Percentiles rank a stretch among this genome's conserved stretches.
Evolutionary conservation across 2,888 invertebrate species (phyloP).

Genomic region (Timema podura): DNA sequence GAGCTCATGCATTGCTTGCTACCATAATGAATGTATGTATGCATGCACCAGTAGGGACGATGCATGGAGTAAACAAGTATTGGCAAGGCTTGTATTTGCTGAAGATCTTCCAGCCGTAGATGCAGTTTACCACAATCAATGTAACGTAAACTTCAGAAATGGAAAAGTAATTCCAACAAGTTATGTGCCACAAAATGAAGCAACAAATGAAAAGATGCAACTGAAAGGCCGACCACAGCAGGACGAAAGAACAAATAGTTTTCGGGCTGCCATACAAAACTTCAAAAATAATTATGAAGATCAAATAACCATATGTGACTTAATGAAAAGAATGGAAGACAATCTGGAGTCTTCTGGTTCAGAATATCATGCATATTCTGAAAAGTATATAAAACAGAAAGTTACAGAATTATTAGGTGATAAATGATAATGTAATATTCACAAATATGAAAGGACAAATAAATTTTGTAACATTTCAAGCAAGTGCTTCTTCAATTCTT

Average conservation of each 20-base stretch:
- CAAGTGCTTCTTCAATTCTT: constrained; percentile 2
- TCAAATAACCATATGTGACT: neutral
- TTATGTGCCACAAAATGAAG: neutral
- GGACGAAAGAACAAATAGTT: neutral
- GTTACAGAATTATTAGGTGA: neutral
- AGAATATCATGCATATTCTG: neutral
- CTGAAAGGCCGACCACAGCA: neutral
- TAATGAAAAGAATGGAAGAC: neutral
- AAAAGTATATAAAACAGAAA: neutral
- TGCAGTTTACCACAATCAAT: neutral
- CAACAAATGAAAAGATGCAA: no score
- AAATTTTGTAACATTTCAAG: neutral
- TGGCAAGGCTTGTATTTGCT: neutral
- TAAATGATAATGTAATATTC: neutral
- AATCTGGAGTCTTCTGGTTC: neutral
- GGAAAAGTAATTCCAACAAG: neutral
- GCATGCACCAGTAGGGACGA: neutral
- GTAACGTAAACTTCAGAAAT: no score
- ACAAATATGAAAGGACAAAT: neutral
- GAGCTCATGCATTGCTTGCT: no score
- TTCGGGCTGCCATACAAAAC: neutral
- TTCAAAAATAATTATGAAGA: neutral
- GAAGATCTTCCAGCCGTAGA: neutral
- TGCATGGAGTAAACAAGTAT: neutral
- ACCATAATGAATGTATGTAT: constrained; percentile 8